phyloP scores from a whole-genome alignment of 2,113 vertebrate species.

The Solea senegalensis region DNA sequence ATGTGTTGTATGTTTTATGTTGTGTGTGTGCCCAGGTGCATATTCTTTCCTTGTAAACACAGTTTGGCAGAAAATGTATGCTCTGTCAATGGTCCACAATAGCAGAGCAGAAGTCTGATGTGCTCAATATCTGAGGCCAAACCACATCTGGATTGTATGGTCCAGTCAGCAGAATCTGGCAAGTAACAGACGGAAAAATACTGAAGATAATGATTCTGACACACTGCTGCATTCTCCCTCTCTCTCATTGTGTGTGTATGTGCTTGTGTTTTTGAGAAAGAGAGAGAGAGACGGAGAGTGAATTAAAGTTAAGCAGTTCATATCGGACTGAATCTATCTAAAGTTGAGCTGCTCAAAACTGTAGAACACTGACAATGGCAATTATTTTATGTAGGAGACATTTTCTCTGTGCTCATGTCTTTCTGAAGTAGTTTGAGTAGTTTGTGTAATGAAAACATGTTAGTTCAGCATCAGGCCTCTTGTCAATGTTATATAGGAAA shows the following conservation, averaged over 20 bases:
- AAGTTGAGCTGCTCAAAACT: conserved; percentile 7
- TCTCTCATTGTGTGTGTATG: background rate
- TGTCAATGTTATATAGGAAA: background rate
- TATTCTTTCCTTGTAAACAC: conserved; percentile 8
- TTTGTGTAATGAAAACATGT: background rate
- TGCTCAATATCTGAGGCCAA: conserved; percentile 58
- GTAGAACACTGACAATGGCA: conserved; percentile 25
- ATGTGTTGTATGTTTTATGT: background rate
- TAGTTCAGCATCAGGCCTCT: background rate
- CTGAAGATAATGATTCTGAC: conserved; percentile 80
- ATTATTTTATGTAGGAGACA: conserved; percentile 14
- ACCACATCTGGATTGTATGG: conserved; percentile 80
- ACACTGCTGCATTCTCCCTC: conserved; percentile 45
- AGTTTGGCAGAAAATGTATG: conserved; percentile 12
- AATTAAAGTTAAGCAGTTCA: conserved; percentile 13
- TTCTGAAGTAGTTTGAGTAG: background rate
- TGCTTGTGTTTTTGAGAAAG: background rate
- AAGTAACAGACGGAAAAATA: conserved; percentile 77
- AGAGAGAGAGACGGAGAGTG: background rate
- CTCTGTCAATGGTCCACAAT: conserved; percentile 24
- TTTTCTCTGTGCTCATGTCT: conserved; percentile 5
- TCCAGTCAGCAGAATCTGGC: conserved; percentile 72
- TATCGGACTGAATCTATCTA: conserved; percentile 30
- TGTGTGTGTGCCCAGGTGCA: conserved; percentile 15
- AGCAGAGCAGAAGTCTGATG: conserved; percentile 33